Evolutionary conservation across 2,888 invertebrate genomes (phyloP), one percentile per base, ranked within the genome.

Genomic region (Caenorhabditis sp.): DNA sequence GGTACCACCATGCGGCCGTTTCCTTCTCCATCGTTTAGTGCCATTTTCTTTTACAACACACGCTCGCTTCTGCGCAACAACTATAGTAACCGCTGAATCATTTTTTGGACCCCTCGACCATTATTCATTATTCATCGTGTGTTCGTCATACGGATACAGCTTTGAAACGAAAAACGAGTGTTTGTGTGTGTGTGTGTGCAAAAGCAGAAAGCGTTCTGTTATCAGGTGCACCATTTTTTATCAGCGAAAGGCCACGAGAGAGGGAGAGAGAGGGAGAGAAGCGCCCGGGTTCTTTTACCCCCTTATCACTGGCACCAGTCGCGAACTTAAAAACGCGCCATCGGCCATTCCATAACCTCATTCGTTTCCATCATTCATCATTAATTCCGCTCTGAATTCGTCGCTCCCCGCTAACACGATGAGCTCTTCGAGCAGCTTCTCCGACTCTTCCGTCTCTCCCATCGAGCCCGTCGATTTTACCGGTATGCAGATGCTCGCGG

Each of bases 401-500:
- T n/a, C 24, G 8, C 24, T 24, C 24, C 20, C 9, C 6, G 9
- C 46, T 46, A n/a, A 8, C 5, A 26, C 24, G 2, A 22, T 46
- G 24, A 24, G 24, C 7, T 24, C n/a, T 11, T 46, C 24, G 24
- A 24, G 9, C 24, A 46, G 32, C 26, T n/a, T 32, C 50, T 50
- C 50, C 17, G 50, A 50, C 50, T 9, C 50, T 7, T 17, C 27
- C 50, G 5, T 50, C 9, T 45, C 45, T 45, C n/a, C 35, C 35
- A 17, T 22, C 37, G 7, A 9, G n/a, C 13, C n/a, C 26, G 24
- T 26, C 24, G 45, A 24, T 11, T 45, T 39, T 35, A 41, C 39
- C 22, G 32, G 39, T 48, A 30, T 63, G n/a, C 63, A 71, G 58
- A 70, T 76, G 71, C 71, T 71, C n/a, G 62, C 76, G 52, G 75